These are phyloP conservation scores for Trissolcus basalis DNA, from an alignment of 1,140 invertebrate species.

Conservation along the genomic window DNA sequence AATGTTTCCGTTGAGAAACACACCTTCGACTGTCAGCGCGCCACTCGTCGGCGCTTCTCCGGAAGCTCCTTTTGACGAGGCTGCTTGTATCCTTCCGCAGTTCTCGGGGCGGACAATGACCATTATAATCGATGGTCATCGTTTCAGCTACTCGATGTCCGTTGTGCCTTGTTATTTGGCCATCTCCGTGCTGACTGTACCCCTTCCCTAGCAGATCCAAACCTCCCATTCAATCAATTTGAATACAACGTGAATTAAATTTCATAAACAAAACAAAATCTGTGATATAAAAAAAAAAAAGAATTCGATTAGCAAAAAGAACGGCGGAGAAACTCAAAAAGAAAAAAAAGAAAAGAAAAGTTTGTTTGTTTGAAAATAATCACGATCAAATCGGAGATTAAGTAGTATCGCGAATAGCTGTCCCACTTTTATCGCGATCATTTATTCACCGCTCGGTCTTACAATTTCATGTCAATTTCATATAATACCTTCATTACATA, in stretches of 20 bases:
- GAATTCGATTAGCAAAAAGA: no score
- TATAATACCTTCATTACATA: constrained; percentile 47
- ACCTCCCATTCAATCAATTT: constrained; percentile 53
- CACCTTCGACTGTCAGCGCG: constrained; percentile 75
- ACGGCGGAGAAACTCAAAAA: no score
- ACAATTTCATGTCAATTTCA: constrained; percentile 36
- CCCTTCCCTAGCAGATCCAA: constrained; percentile 76
- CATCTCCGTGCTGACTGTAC: constrained; percentile 66
- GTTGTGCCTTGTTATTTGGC: constrained; percentile 67
- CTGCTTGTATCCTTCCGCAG: constrained; percentile 76
- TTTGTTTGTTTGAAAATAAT: no score
- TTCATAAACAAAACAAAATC: constrained; percentile 1
- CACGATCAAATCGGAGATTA: not conserved
- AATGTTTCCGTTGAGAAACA: constrained; percentile 58
- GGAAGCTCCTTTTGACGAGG: constrained; percentile 71
- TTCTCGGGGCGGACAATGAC: constrained; percentile 77
- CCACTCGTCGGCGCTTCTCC: constrained; percentile 76
- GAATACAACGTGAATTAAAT: not conserved
- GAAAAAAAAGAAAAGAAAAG: no score
- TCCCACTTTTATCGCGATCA: constrained; percentile 7
- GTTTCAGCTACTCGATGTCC: constrained; percentile 75
- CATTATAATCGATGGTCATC: constrained; percentile 80
- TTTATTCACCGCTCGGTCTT: constrained; percentile 26
- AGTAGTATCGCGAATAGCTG: not conserved
- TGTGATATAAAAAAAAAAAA: not conserved